Percentiles rank a stretch among this genome's conserved stretches.
These are phyloP conservation scores for Porites cylindrica DNA, from an alignment of 92 coral and sea anemone species.

Conservation along the genomic window DNA sequence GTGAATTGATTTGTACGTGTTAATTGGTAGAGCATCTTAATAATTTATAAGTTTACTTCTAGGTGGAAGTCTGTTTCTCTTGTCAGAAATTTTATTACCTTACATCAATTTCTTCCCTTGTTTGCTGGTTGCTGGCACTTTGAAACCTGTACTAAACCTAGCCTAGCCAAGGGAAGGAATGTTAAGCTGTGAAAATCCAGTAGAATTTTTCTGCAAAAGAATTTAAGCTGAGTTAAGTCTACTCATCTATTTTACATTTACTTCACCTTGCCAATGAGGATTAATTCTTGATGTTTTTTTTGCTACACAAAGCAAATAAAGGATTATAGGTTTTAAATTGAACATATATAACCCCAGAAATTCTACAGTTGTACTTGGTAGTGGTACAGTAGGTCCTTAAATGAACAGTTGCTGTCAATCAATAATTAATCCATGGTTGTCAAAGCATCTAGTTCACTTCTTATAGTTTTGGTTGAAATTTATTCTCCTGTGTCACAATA, in stretches of 20 bases:
- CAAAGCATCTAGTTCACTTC: no score
- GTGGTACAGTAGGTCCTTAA: no score
- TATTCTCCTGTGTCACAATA: no score
- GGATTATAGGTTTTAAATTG: no score
- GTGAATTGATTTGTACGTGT: not conserved
- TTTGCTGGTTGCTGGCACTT: not conserved
- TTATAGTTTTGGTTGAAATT: not conserved
- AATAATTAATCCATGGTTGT: no score
- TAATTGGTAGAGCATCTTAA: not conserved
- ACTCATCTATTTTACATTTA: not conserved
- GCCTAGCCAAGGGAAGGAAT: conserved; percentile 19
- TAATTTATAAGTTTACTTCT: not conserved
- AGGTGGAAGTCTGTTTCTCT: not conserved
- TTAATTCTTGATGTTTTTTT: not conserved
- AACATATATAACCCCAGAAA: no score
- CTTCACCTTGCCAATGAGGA: not conserved
- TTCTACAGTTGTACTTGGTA: no score
- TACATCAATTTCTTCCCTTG: not conserved
- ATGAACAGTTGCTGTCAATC: no score
- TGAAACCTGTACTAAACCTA: not conserved
- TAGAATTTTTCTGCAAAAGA: not conserved
- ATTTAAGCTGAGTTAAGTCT: not conserved
- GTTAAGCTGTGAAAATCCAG: conserved; percentile 7
- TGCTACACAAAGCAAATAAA: no score
- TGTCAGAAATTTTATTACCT: not conserved